Conservation (phyloP, 2,888 invertebrate species). For the Sepioteuthis lessoniana region DNA sequence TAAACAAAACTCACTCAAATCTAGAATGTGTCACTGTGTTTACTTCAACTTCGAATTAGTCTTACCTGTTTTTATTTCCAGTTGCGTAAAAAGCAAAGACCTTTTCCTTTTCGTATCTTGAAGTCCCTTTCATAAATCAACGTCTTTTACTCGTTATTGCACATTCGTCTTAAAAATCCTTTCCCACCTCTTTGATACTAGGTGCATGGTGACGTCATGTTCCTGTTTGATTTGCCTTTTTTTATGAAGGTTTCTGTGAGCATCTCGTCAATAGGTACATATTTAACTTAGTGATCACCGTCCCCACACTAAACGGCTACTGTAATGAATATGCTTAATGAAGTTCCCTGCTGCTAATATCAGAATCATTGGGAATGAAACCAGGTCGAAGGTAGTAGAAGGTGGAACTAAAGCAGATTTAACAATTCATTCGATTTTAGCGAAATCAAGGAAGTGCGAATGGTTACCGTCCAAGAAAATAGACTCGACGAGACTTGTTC, state of each 20-base stretch:
- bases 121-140: not conserved
- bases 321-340: not conserved
- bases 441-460: no score
- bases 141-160: not conserved
- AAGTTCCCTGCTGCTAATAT: not conserved
- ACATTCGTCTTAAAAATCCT: not conserved
- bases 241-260: not conserved
- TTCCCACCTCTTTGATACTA: not conserved
- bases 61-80: not conserved
- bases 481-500: no score
- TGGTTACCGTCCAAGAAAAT: no score
- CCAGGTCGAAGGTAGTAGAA: not conserved
- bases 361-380: not conserved
- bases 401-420: not conserved
- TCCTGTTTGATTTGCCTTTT: not conserved
- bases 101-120: not conserved
- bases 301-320: not conserved
- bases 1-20: no score
- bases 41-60: not conserved
- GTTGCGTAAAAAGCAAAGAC: not conserved
- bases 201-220: not conserved
- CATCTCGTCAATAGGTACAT: not conserved
- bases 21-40: not conserved
- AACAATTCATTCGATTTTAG: not conserved
- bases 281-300: not conserved